Evolutionary conservation across 2,888 invertebrate species (phyloP).

Genomic region (Drosophila melanocephala): DNA sequence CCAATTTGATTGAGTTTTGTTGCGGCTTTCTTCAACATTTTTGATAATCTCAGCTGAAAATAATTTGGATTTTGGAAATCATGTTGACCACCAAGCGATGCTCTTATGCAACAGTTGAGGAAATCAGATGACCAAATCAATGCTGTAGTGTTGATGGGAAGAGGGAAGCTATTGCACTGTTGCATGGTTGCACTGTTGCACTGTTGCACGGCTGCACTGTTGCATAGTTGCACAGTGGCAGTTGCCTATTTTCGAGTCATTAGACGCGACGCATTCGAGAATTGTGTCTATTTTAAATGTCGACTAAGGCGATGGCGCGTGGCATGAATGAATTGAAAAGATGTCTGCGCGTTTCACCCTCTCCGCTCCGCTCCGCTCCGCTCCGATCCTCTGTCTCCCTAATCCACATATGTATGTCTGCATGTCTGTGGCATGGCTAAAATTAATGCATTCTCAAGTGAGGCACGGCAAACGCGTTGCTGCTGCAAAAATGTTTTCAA

Average conservation of each 20-base stretch:
- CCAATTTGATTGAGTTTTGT: not conserved
- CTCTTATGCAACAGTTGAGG: conserved; percentile 15
- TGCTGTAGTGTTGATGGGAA: not conserved
- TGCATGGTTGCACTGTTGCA: not conserved
- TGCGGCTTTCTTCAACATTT: not conserved
- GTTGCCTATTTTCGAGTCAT: conserved; percentile 22
- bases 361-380: not conserved
- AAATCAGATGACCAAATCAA: not conserved
- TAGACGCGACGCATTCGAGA: conserved; percentile 6
- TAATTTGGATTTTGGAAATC: not conserved
- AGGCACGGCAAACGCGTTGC: conserved; percentile 16
- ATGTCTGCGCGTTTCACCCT: conserved; percentile 16
- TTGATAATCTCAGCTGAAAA: not conserved
- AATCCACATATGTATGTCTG: conserved; percentile 21
- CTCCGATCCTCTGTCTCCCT: conserved; percentile 26
- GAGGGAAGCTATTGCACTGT: not conserved
- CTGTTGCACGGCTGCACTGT: conserved; percentile 3
- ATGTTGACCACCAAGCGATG: not conserved
- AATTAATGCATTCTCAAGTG: conserved; percentile 65
- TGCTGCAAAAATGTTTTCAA: conserved; percentile 46
- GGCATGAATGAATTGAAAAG: conserved; percentile 63
- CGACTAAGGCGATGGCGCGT: conserved; percentile 42
- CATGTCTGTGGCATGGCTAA: conserved; percentile 48
- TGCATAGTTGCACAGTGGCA: conserved; percentile 17
- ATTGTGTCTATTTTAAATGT: conserved; percentile 64